phyloP scores from a whole-genome alignment of 2,888 invertebrate species.

The Chesias legatella region DNA sequence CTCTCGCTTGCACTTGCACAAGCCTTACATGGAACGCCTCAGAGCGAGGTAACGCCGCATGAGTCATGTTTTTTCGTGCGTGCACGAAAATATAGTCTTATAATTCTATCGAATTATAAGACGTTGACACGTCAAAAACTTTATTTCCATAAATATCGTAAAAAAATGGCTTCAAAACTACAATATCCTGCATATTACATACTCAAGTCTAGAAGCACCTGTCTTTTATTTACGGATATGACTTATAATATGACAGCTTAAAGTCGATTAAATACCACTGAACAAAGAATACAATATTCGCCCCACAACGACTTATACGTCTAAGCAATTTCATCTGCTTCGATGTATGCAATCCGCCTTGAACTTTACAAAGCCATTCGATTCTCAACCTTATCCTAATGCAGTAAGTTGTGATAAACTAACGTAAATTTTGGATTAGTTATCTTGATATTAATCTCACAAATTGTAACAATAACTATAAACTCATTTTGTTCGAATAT shows the following conservation, averaged over 20 bases:
- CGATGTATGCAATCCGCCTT: slow-evolving; percentile 14
- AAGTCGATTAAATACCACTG: slow-evolving; percentile 11
- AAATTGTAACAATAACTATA: not conserved
- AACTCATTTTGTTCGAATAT: not conserved
- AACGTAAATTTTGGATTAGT: not conserved
- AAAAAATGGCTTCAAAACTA: too few species aligned
- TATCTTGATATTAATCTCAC: not conserved
- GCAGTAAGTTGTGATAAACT: not conserved
- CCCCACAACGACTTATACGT: slow-evolving; percentile 12
- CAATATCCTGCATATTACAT: too few species aligned
- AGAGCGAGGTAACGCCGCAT: too few species aligned
- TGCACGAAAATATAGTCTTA: too few species aligned
- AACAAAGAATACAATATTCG: slow-evolving; percentile 9
- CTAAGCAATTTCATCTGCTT: slow-evolving; percentile 16
- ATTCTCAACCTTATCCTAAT: slow-evolving; percentile 8
- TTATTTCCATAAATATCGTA: too few species aligned
- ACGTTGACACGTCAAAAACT: too few species aligned
- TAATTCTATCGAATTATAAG: too few species aligned
- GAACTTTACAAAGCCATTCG: slow-evolving; percentile 18
- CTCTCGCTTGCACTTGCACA: too few species aligned
- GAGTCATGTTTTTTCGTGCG: too few species aligned
- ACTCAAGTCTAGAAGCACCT: too few species aligned
- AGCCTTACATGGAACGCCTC: too few species aligned
- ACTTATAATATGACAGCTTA: not conserved
- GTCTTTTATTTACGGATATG: too few species aligned